phyloP scores from a whole-genome alignment of 2,113 vertebrate genomes.

The Dasyurus viverrinus region DNA sequence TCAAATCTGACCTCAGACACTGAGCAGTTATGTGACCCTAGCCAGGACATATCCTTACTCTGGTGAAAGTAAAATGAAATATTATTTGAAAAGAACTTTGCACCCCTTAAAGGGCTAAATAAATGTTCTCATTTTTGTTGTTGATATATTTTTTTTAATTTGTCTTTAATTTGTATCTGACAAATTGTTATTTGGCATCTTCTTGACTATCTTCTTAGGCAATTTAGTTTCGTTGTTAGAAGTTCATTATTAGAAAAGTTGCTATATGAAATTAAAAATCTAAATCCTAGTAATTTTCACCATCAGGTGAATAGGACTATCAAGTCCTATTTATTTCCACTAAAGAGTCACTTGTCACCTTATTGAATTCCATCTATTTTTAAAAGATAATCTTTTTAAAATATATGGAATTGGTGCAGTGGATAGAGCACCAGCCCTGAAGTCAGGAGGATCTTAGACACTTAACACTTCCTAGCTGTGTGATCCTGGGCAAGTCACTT shows the following conservation, averaged over 20 bases:
- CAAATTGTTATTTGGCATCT: neutral
- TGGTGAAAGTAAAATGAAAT: neutral
- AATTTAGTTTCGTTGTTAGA: neutral
- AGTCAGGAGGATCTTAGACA: no score
- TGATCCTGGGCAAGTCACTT: no score
- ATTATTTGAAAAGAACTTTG: neutral
- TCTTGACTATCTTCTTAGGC: neutral
- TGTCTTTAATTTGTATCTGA: neutral
- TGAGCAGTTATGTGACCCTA: neutral
- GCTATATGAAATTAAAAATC: neutral
- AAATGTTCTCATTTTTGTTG: neutral
- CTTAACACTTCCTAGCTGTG: no score
- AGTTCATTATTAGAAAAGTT: neutral
- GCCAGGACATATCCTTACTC: neutral
- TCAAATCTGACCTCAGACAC: neutral
- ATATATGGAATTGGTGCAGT: neutral
- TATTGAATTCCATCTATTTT: neutral
- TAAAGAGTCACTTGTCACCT: conserved; percentile 15
- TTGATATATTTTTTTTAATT: neutral
- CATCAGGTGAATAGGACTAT: no score
- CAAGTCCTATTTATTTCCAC: neutral
- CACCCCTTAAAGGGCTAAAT: neutral
- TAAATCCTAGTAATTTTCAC: neutral
- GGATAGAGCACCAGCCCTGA: no score
- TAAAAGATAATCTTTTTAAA: conserved; percentile 14